These are phyloP conservation scores for Protonemura montana DNA, from an alignment of 2,888 invertebrate genomes.

Conservation along the genomic window DNA sequence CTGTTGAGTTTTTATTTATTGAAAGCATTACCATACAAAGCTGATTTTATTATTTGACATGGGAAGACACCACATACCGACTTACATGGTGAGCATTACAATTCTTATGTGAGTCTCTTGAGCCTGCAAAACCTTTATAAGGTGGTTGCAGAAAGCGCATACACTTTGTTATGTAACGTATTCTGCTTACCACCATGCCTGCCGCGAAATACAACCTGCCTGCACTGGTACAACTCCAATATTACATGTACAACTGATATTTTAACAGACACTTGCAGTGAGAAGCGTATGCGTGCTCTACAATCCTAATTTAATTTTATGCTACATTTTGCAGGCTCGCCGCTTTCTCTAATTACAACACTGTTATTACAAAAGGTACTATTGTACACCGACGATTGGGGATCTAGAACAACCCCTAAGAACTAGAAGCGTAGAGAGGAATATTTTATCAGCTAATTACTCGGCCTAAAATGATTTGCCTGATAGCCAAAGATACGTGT, in stretches of 20 bases:
- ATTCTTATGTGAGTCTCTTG: background rate
- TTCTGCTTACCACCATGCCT: too few relatives aligned
- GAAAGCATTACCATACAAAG: conserved; percentile 20
- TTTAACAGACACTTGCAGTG: background rate
- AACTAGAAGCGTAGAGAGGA: background rate
- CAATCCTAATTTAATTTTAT: background rate
- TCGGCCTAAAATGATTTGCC: background rate
- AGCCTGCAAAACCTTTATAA: background rate
- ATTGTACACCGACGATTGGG: background rate
- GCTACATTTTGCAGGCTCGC: conserved; percentile 7
- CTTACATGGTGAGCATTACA: background rate
- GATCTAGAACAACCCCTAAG: background rate
- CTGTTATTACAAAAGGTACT: background rate
- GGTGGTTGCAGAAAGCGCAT: background rate
- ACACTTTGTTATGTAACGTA: too few relatives aligned
- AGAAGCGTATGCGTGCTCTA: background rate
- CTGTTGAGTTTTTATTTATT: conserved; percentile 9
- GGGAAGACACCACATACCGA: background rate
- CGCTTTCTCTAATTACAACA: background rate
- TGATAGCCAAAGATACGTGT: background rate
- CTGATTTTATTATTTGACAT: conserved; percentile 29
- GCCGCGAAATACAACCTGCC: background rate
- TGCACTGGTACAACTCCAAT: background rate
- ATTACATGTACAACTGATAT: background rate
- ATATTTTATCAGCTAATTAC: background rate